Percentiles rank a stretch among this genome's conserved stretches.
Evolutionary conservation across 2,888 invertebrate species (phyloP).

Genomic region (Schrankia costaestrigalis): DNA sequence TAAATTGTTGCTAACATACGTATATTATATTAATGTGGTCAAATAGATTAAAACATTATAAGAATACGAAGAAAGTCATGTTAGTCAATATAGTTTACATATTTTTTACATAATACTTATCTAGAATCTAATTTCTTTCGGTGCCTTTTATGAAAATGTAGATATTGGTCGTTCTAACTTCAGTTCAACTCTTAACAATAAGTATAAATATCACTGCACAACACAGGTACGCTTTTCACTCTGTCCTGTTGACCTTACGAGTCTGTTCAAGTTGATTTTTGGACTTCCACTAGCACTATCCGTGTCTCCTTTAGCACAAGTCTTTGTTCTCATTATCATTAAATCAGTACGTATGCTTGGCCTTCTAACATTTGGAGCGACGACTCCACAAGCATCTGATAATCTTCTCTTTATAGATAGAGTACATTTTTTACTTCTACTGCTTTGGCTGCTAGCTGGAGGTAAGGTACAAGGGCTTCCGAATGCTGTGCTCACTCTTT

Average conservation of each 20-base stretch:
- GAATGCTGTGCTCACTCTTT: slow-evolving; percentile 87
- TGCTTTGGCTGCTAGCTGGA: slow-evolving; percentile 83
- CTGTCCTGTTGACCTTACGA: slow-evolving; percentile 68
- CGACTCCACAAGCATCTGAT: slow-evolving; percentile 93
- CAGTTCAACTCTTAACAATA: slow-evolving; percentile 13
- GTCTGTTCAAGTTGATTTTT: slow-evolving; percentile 71
- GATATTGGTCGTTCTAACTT: too few relatives aligned
- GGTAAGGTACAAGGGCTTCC: slow-evolving; percentile 89
- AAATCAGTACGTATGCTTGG: slow-evolving; percentile 94
- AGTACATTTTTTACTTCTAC: slow-evolving; percentile 86
- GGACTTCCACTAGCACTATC: slow-evolving; percentile 81
- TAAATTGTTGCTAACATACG: too few relatives aligned
- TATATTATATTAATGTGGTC: too few relatives aligned
- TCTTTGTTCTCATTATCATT: slow-evolving; percentile 92
- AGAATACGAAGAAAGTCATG: too few relatives aligned
- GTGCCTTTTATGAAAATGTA: too few relatives aligned
- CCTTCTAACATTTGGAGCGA: slow-evolving; percentile 92
- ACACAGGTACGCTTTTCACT: slow-evolving; percentile 70
- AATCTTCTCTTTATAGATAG: slow-evolving; percentile 90
- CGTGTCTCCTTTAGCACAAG: slow-evolving; percentile 85
- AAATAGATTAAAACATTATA: too few relatives aligned
- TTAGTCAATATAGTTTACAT: too few relatives aligned
- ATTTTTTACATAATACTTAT: too few relatives aligned
- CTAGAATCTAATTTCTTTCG: too few relatives aligned
- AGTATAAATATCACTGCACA: slow-evolving; percentile 70